Evolutionary conservation across 2,888 invertebrate genomes (phyloP), one percentile per base, ranked within the genome.

Genomic region (Sinelater perroti): DNA sequence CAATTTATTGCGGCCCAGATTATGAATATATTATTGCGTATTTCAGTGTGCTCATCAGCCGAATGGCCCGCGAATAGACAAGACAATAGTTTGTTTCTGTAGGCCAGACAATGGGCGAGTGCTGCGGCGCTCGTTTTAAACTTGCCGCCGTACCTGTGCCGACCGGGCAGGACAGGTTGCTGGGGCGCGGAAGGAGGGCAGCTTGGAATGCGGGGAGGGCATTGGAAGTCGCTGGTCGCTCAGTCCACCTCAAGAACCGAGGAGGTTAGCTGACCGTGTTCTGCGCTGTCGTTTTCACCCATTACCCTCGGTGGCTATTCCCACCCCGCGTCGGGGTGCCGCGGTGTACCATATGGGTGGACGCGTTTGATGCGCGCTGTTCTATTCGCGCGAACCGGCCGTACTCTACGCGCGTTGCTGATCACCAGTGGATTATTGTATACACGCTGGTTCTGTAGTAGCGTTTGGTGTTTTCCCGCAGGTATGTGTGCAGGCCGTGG

Each of bases 201-300:
- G 73, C 67, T 71, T 75, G 78, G 77, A 78, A 76, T 77, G 77
- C 75, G 72, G 75, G 73, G 77, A 75, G 75, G 73, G 74, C 71
- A 74, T 70, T 72, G 69, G 67, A 70, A 72, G 69, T 67, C 70
- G 69, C 71, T 70, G 70, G 68, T 70, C 65, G 71, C 69, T 75
- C 70, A 76, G 76, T 76, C 72, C 75, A 74, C 73, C 75, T 75
- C 65, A 74, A 76, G 73, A 72, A 68, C 66, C 69, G 68, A 72
- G 67, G 64, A 70, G 70, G 69, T 61, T 60, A 64, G 71, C 62
- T 67, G 44, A 56, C 44, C 55, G 42, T 47, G 38, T 55, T 42
- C 49, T 49, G 38, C 44, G 20, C 28, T 42, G 35, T 35, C 40
- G 46, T 18, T 20, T 45, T 55, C 44, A 42, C 38, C 36, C 24